phyloP scores from a whole-genome alignment of 2,888 invertebrate genomes.

The Athalia circularis region DNA sequence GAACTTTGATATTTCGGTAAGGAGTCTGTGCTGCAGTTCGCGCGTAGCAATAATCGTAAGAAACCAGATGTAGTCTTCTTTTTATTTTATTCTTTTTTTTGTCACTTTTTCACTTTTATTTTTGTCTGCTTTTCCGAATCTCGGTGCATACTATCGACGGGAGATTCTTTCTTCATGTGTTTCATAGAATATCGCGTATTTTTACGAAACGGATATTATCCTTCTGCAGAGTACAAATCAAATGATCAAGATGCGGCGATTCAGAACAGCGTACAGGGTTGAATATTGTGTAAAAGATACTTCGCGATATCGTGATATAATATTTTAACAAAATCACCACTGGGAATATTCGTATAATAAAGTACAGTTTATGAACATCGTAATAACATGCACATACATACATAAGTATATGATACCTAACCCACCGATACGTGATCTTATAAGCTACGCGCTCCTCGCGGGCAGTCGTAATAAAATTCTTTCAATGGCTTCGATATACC shows the following conservation, averaged over 20 bases:
- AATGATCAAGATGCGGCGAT: not conserved
- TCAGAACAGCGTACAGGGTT: conserved; percentile 10
- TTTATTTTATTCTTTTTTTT: not conserved
- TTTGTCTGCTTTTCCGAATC: not conserved
- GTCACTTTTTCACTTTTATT: not conserved
- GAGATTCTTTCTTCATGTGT: not conserved
- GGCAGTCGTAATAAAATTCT: conserved; percentile 41
- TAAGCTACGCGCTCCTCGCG: conserved; percentile 11
- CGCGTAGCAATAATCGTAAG: not conserved
- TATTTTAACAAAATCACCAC: conserved; percentile 29
- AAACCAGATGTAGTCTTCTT: not conserved
- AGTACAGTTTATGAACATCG: conserved; percentile 38
- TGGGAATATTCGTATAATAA: conserved; percentile 36
- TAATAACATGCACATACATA: conserved; percentile 6
- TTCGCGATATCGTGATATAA: conserved; percentile 14
- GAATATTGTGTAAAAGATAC: conserved; percentile 12
- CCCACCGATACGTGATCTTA: conserved; percentile 25
- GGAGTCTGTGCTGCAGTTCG: not conserved
- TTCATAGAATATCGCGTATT: not conserved
- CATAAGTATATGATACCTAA: not conserved
- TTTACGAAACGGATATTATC: conserved; percentile 2
- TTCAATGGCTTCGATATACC: conserved; percentile 37
- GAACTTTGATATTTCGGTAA: conserved; percentile 15
- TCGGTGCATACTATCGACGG: not conserved
- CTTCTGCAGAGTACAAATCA: not conserved